Evolutionary conservation across 2,797 vertebrate genomes (phyloP).

Genomic region (Parotocinclus haroldoi): DNA sequence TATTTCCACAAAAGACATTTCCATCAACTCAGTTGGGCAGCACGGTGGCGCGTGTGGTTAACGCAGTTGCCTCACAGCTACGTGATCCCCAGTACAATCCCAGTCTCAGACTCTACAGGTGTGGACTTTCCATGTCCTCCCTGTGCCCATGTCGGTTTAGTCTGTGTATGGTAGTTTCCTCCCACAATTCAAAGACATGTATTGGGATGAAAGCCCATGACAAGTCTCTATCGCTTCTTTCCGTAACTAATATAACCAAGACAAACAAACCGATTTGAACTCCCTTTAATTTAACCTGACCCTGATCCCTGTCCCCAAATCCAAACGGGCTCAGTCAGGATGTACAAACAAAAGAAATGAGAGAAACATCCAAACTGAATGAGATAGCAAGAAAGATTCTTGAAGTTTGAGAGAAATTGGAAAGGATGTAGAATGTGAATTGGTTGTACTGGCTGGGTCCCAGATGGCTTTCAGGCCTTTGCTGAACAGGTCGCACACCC

Average conservation of each 20-base stretch:
- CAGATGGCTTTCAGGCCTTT: conserved; percentile 42
- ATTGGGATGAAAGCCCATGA: no score
- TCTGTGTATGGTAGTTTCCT: no score
- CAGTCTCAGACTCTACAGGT: no score
- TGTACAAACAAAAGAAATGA: not conserved
- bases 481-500: conserved; percentile 26
- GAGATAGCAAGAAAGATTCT: not conserved
- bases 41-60: no score
- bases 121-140: no score
- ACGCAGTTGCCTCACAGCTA: no score
- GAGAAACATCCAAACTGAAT: not conserved
- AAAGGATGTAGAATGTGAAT: conserved; percentile 40
- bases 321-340: conserved; percentile 27
- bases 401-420: not conserved
- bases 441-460: conserved; percentile 34
- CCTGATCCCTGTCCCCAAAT: conserved; percentile 16
- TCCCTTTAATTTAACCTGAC: conserved; percentile 36
- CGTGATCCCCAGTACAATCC: no score
- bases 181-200: no score
- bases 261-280: conserved; percentile 14
- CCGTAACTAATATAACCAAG: not conserved
- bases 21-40: no score
- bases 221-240: no score
- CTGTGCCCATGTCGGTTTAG: no score
- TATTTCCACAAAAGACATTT: no score